phyloP scores from a whole-genome alignment of 2,797 vertebrate genomes.

The Smutsia temminckii region DNA sequence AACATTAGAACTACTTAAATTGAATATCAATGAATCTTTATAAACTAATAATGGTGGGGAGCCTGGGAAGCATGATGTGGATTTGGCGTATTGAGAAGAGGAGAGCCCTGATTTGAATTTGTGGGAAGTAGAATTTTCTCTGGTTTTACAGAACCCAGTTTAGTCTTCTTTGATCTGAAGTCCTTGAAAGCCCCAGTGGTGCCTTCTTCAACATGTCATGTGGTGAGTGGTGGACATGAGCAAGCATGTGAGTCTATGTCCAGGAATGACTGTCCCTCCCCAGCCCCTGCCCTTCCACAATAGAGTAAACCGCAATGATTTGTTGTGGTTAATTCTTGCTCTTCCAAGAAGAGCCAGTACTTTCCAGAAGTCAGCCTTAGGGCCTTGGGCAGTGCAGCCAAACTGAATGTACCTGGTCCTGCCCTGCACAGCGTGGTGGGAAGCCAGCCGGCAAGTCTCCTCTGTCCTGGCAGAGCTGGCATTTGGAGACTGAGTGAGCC shows the following conservation, averaged over 20 bases:
- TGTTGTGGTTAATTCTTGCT: neutral
- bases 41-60: constrained; percentile 75
- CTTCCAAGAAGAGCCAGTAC: neutral
- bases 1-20: constrained; percentile 79
- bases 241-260: neutral
- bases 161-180: constrained; percentile 66
- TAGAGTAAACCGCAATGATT: neutral
- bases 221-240: constrained; percentile 3
- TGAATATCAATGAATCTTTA: constrained; percentile 82
- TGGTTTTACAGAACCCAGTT: constrained; percentile 65
- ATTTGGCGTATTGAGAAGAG: constrained; percentile 54
- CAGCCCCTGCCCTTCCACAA: neutral
- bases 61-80: constrained; percentile 66
- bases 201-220: constrained; percentile 54
- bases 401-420: neutral
- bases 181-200: constrained; percentile 54
- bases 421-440: neutral
- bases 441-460: neutral
- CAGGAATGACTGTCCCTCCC: neutral
- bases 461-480: neutral
- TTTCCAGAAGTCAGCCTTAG: neutral
- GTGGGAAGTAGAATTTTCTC: constrained; percentile 73
- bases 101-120: constrained; percentile 60
- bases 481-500: neutral
- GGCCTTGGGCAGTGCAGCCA: neutral